Conservation (phyloP, 2,113 vertebrate species). For the Chitala chitala region DNA sequence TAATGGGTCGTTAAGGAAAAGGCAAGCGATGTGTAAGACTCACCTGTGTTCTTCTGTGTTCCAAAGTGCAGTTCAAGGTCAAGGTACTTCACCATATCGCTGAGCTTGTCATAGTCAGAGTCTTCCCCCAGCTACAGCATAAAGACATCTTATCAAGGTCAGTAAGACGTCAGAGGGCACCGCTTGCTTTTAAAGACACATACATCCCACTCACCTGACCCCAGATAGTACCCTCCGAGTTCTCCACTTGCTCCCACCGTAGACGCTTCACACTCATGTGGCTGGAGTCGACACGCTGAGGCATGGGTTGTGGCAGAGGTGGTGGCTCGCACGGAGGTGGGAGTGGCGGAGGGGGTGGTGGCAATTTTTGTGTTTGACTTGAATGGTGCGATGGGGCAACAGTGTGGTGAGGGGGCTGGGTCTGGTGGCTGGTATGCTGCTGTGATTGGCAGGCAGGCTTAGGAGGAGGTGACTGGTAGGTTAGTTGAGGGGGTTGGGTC, state of each 20-base stretch:
- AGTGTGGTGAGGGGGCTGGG: constrained; percentile 51
- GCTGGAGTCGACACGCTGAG: constrained; percentile 78
- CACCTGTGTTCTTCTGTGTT: constrained; percentile 82
- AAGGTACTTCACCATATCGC: constrained; percentile 97
- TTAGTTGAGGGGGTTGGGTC: background rate
- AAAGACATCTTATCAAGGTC: constrained; percentile 17
- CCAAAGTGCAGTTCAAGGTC: constrained; percentile 96
- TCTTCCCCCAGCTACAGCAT: constrained; percentile 76
- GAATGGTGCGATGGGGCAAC: constrained; percentile 44
- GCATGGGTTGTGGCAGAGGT: constrained; percentile 59
- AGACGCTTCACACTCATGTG: constrained; percentile 96
- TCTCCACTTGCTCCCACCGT: constrained; percentile 98
- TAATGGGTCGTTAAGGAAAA: background rate
- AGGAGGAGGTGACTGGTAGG: constrained; percentile 4
- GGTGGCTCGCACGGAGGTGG: constrained; percentile 66
- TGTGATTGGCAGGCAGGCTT: constrained; percentile 34
- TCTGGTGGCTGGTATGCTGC: constrained; percentile 51
- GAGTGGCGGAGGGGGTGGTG: constrained; percentile 61
- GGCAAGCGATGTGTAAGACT: constrained; percentile 48
- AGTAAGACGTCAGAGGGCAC: background rate
- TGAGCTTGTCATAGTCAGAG: constrained; percentile 93
- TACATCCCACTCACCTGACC: constrained; percentile 73
- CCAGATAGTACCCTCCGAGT: constrained; percentile 97
- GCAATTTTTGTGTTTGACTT: constrained; percentile 47
- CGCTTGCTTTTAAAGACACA: too few species aligned